Conservation (phyloP, 2,113 vertebrate genomes). For the Cryptotis parvus region DNA sequence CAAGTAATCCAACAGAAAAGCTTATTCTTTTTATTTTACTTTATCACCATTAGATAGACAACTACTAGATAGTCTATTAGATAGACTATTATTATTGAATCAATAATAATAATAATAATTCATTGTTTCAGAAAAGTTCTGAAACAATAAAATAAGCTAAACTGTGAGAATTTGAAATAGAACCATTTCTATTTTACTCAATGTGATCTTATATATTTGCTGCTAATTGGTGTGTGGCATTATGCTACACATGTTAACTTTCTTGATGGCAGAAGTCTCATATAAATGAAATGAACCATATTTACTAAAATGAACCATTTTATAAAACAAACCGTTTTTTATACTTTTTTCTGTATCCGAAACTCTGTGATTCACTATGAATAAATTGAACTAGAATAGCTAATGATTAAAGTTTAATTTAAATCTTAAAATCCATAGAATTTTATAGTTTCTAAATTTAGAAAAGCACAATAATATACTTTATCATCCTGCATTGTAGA, state of each 20-base stretch:
- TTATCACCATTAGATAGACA: too few species aligned
- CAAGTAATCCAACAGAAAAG: too few species aligned
- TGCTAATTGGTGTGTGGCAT: not conserved
- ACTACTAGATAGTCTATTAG: too few species aligned
- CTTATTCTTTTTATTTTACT: too few species aligned
- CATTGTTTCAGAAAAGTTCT: too few species aligned
- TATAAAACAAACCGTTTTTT: too few species aligned
- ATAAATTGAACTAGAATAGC: constrained; percentile 70
- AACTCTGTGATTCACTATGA: constrained; percentile 69
- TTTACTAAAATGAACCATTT: too few species aligned
- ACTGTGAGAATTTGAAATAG: not conserved
- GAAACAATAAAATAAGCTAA: constrained; percentile 11
- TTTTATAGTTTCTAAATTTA: constrained; percentile 70
- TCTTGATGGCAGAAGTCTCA: constrained; percentile 37
- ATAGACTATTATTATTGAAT: too few species aligned
- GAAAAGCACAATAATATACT: constrained; percentile 64
- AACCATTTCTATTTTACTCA: constrained; percentile 28
- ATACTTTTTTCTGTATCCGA: constrained; percentile 45
- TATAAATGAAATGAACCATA: constrained; percentile 37
- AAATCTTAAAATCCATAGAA: constrained; percentile 66
- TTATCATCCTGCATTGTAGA: constrained; percentile 28
- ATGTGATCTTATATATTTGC: not conserved
- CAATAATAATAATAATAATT: too few species aligned
- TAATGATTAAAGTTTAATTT: constrained; percentile 72
- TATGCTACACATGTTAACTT: constrained; percentile 47